Percentiles rank a stretch among this genome's conserved stretches.
phyloP scores from a whole-genome alignment of 2,888 invertebrate genomes.

The Bursaphelenchus okinawaensis region DNA sequence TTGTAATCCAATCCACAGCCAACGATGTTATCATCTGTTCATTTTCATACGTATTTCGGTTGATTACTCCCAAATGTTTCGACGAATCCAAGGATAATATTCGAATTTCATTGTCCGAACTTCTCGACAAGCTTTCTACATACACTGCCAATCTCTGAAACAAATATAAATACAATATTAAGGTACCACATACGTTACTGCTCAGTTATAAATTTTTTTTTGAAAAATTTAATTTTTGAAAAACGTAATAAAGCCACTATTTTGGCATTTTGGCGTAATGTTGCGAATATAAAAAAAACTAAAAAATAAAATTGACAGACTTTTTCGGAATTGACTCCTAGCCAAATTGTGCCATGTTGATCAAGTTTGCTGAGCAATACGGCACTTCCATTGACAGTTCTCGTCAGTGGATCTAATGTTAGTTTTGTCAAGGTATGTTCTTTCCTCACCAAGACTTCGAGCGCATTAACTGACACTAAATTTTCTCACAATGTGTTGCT shows the following conservation, averaged over 20 bases:
- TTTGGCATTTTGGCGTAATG: no score
- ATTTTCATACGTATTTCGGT: slow-evolving; percentile 7
- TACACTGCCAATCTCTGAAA: slow-evolving; percentile 19
- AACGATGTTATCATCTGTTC: slow-evolving; percentile 31
- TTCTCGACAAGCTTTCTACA: slow-evolving; percentile 19
- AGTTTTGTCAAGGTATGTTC: background rate
- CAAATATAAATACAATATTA: background rate
- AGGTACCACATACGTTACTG: no score
- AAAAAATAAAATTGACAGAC: background rate
- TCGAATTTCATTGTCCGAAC: slow-evolving; percentile 15
- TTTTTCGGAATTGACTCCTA: background rate
- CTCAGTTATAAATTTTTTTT: no score
- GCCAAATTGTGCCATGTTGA: background rate
- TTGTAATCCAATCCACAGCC: slow-evolving; percentile 28
- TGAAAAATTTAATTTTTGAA: no score
- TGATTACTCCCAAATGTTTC: background rate
- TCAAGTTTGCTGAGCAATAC: background rate
- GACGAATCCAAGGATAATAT: slow-evolving; percentile 11
- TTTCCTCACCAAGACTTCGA: background rate
- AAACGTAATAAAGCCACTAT: no score
- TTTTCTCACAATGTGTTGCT: no score
- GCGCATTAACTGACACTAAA: background rate
- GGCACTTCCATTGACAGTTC: background rate
- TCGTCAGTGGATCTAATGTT: background rate
- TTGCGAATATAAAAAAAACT: no score